A percentile compares a stretch with the other conserved stretches of the same genome.
Evolutionary conservation across 2,888 invertebrate species (phyloP).

Genomic region (Odiellus spinosus): DNA sequence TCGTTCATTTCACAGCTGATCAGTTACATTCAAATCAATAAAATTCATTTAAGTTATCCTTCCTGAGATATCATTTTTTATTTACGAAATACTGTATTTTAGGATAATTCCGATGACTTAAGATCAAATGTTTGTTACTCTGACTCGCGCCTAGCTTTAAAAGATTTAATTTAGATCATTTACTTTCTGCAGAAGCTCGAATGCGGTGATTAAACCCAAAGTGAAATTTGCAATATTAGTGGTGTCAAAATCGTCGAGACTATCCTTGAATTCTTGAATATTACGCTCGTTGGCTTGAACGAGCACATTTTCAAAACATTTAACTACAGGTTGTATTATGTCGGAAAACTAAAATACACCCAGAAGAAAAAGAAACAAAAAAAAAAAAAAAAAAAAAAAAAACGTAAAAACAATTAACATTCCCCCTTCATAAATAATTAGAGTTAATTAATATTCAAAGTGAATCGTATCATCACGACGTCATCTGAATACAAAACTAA

Average conservation of each 20-base stretch:
- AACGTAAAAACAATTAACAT: no score
- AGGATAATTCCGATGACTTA: neutral
- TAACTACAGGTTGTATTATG: slow-evolving; percentile 53
- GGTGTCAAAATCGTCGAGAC: slow-evolving; percentile 48
- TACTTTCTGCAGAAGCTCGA: slow-evolving; percentile 58
- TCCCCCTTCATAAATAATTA: no score
- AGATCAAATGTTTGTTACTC: neutral
- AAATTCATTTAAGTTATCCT: no score
- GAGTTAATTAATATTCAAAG: no score
- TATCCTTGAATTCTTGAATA: slow-evolving; percentile 49
- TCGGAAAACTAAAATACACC: slow-evolving; percentile 42
- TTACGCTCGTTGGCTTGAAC: slow-evolving; percentile 58
- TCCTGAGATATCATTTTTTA: neutral
- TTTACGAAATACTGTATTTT: neutral
- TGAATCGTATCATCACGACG: no score
- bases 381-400: slow-evolving; percentile 3
- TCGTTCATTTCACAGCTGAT: no score
- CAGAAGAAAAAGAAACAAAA: neutral
- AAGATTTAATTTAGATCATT: slow-evolving; percentile 23
- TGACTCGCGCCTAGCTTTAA: neutral
- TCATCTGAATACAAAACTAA: no score
- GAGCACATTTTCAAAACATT: slow-evolving; percentile 67
- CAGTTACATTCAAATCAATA: no score
- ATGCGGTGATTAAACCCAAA: slow-evolving; percentile 63
- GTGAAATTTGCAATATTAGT: slow-evolving; percentile 70